These are phyloP conservation scores for Drosophila nigrodunni DNA, from an alignment of 1,140 invertebrate genomes.

Conservation along the genomic window DNA sequence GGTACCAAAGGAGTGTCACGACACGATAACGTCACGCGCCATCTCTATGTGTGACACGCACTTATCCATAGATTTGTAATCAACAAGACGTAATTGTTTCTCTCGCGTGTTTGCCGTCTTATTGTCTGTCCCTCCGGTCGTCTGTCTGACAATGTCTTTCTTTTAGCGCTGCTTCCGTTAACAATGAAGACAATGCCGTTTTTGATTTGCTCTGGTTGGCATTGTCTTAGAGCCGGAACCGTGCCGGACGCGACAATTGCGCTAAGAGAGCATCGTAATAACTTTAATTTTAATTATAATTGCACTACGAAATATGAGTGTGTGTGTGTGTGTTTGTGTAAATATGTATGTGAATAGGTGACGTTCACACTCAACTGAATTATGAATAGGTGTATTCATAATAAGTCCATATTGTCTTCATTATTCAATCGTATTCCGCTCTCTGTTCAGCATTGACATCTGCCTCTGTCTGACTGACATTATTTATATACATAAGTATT, in stretches of 20 bases:
- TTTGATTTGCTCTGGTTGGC: slow-evolving; percentile 76
- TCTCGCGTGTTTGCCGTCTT: slow-evolving; percentile 48
- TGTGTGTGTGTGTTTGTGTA: too few species aligned
- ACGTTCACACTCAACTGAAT: slow-evolving; percentile 30
- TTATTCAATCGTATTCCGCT: not conserved
- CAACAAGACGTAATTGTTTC: slow-evolving; percentile 24
- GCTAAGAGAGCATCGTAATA: slow-evolving; percentile 70
- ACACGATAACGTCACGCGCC: too few species aligned
- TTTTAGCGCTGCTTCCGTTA: slow-evolving; percentile 54
- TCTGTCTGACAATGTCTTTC: slow-evolving; percentile 32
- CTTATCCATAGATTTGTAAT: slow-evolving; percentile 29
- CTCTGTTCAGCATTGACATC: slow-evolving; percentile 6
- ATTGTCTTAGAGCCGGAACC: slow-evolving; percentile 55
- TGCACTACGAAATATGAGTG: slow-evolving; percentile 39
- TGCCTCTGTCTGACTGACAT: not conserved
- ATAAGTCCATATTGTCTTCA: not conserved
- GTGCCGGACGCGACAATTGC: slow-evolving; percentile 61
- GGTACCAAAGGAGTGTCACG: too few species aligned
- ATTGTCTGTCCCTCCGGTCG: not conserved
- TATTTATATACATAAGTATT: slow-evolving; percentile 1
- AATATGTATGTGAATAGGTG: slow-evolving; percentile 18
- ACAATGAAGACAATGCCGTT: slow-evolving; percentile 34
- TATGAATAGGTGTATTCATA: slow-evolving; percentile 10
- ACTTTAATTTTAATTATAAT: slow-evolving; percentile 59
- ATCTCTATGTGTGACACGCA: slow-evolving; percentile 10